Conservation (phyloP, 2,113 vertebrate species). For the rabbit (Oryctolagus cuniculus) region DNA sequence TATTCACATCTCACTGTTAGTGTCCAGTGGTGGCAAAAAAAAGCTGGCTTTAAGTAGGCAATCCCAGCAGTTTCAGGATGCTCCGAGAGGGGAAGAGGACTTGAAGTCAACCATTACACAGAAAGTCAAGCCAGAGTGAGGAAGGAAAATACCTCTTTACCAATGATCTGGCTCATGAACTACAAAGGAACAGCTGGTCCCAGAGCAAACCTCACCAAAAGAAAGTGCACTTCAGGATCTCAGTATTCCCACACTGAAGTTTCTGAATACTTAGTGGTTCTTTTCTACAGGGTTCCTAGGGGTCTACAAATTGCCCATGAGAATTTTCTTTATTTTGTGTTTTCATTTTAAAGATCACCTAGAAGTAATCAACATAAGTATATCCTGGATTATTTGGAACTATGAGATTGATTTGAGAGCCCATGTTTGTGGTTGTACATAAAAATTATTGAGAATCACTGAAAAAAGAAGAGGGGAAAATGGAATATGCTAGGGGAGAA, state of each 20-base stretch:
- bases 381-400: not conserved
- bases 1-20: conserved; percentile 40
- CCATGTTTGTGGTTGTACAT: not conserved
- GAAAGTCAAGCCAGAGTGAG: not conserved
- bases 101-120: not conserved
- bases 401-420: not conserved
- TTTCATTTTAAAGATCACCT: not conserved
- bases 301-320: not conserved
- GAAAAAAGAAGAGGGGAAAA: not conserved
- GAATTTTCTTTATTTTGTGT: conserved; percentile 4
- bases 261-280: not conserved
- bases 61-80: not conserved
- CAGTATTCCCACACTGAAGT: not conserved
- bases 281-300: not conserved
- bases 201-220: not conserved
- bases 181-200: not conserved
- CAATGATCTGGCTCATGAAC: not conserved
- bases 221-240: not conserved
- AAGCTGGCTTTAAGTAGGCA: not conserved
- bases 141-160: not conserved
- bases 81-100: not conserved
- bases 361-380: not conserved
- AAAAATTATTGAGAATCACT: not conserved
- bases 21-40: not conserved
- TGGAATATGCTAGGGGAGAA: not conserved